Conservation (phyloP, 2,113 vertebrate species). For the Empidonax alnorum region DNA sequence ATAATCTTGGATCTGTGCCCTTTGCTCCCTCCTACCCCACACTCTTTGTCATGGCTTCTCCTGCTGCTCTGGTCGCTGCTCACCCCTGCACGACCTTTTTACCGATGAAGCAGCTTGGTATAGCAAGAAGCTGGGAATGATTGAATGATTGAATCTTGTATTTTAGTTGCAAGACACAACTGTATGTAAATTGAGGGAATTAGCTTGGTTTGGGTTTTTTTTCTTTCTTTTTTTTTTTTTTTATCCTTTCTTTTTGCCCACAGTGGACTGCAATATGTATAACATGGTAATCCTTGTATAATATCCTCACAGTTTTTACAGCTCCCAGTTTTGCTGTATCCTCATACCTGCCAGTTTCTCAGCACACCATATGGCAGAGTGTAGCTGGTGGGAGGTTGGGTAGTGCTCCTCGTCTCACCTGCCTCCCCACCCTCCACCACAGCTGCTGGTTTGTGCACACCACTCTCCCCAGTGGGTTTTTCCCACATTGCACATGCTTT, state of each 20-base stretch:
- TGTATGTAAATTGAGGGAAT: neutral
- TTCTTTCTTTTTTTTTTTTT: neutral
- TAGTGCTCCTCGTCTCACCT: neutral
- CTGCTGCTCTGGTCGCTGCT: neutral
- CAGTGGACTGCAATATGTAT: neutral
- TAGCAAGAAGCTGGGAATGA: neutral
- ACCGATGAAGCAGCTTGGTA: neutral
- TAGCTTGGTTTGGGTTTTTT: neutral
- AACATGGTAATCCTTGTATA: neutral
- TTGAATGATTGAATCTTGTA: neutral
- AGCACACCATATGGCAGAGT: neutral
- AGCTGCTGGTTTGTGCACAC: neutral
- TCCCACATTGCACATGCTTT: neutral
- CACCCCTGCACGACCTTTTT: neutral
- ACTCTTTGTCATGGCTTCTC: neutral
- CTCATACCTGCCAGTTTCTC: neutral
- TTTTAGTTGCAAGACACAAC: slow-evolving; percentile 4
- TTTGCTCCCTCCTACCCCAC: neutral
- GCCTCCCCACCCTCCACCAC: neutral
- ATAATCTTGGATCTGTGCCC: neutral
- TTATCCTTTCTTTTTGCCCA: neutral
- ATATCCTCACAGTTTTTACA: neutral
- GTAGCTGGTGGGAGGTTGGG: neutral
- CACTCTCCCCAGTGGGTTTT: neutral
- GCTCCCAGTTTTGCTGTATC: neutral